Conservation (phyloP, 2,888 invertebrate genomes). For the Zootermopsis nevadensis region DNA sequence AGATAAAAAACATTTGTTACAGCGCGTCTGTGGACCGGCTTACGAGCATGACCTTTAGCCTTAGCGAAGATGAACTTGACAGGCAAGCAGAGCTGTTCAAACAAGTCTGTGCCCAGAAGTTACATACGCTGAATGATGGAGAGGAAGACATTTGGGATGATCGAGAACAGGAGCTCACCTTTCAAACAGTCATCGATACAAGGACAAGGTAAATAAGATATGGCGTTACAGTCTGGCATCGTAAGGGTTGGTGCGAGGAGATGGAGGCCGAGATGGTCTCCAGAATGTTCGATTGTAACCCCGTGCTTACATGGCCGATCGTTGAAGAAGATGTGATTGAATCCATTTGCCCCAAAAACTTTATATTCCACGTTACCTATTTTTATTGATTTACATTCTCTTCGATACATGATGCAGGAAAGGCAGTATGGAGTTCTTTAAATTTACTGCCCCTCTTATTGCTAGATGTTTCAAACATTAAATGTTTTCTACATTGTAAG, state of each 20-base stretch:
- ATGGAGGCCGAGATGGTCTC: too few species aligned
- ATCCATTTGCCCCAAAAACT: too few species aligned
- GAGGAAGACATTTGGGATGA: conserved; percentile 56
- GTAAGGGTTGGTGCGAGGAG: too few species aligned
- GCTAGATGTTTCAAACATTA: too few species aligned
- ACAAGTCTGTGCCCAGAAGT: conserved; percentile 65
- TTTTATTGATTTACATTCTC: too few species aligned
- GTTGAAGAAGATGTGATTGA: too few species aligned
- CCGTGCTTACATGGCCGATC: neutral
- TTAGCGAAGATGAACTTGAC: conserved; percentile 65
- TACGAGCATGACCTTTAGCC: conserved; percentile 62
- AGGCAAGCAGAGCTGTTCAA: conserved; percentile 71
- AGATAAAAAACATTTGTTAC: conserved; percentile 40
- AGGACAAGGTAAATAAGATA: conserved; percentile 41
- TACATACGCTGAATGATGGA: conserved; percentile 55
- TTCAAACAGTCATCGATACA: conserved; percentile 63
- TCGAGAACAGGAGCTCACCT: conserved; percentile 58
- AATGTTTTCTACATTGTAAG: too few species aligned
- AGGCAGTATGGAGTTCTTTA: too few species aligned
- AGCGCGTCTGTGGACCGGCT: conserved; percentile 61
- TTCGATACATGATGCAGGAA: too few species aligned
- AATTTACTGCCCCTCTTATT: too few species aligned
- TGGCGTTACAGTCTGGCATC: too few species aligned
- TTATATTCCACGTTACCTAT: too few species aligned
- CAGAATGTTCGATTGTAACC: neutral